Evolutionary conservation across 2,797 vertebrate genomes (phyloP), one percentile per base, ranked within the genome.

Genomic region (Botia almorhae): DNA sequence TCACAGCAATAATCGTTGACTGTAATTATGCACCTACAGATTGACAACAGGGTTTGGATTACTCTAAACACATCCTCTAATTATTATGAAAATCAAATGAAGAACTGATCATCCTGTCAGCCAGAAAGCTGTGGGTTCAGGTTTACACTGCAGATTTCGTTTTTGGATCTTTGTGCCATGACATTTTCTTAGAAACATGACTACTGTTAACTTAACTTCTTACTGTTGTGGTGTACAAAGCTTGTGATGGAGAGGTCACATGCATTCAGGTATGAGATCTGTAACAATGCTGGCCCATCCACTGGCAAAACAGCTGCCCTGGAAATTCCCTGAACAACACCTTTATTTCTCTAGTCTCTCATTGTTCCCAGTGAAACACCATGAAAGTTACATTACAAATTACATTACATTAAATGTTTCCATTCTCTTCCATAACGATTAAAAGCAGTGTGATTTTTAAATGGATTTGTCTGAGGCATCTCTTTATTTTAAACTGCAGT

Each of bases 201-300:
- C 87, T 87, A 85, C 83, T 2, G 23, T 26, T 26, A 87, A 78
- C 76, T 91, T 88, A 91, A 89, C 87, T 84, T 39, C 39, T 69
- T 50, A 61, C 82, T 90, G 87, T 87, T 90, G 85, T 88, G 78
- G 81, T 55, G 64, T 87, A 88, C 82, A 88, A 80, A 72, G 46
- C 81, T 63, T 50, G 23, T 75, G 88, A 91, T 90, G 63, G 55
- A 29, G 75, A 53, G 4, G 61, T 60, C 60, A 63, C 85, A 93
- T 89, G 86, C 79, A 60, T 67, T 67, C 64, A 74, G 71, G 77
- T 55, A 64, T 26, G 68, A 19, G 29, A 55, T 55, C 51, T 36
- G 50, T 17, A 21, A 64, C 7, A 19, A 16, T 55, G n/a, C 14
- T 21, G 78, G 81, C 78, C 74, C 80, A 82, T 39, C 36, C 36